These are phyloP conservation scores for Xestia c-nigrum DNA, from an alignment of 2,888 invertebrate species.

Conservation along the genomic window DNA sequence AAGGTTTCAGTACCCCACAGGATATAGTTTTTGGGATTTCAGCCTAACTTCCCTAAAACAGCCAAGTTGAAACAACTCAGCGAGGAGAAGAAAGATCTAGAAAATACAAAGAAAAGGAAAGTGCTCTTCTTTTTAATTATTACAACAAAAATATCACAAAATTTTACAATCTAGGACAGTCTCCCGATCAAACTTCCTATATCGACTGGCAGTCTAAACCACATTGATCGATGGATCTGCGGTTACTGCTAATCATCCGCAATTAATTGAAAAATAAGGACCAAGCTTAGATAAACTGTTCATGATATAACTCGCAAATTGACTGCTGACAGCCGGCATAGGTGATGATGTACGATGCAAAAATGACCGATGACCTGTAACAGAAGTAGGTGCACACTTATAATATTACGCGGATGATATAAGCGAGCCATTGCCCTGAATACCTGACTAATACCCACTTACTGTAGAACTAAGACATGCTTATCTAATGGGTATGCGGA, in stretches of 20 bases:
- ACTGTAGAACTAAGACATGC: constrained; percentile 38
- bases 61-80: not conserved
- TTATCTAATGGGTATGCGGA: constrained; percentile 52
- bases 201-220: constrained; percentile 4
- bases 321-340: constrained; percentile 66
- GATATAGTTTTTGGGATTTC: not conserved
- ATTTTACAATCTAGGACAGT: constrained; percentile 8
- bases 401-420: constrained; percentile 72
- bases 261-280: constrained; percentile 59
- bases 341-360: constrained; percentile 66
- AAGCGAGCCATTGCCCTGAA: constrained; percentile 77
- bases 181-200: constrained; percentile 24
- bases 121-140: not conserved
- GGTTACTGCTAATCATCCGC: constrained; percentile 7
- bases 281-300: constrained; percentile 42
- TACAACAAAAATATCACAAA: not conserved
- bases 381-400: constrained; percentile 57
- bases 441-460: constrained; percentile 69
- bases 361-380: constrained; percentile 68
- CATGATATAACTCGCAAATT: constrained; percentile 71
- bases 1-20: not conserved
- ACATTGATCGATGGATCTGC: constrained; percentile 42
- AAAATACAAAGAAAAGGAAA: not conserved
- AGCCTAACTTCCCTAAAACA: not conserved
- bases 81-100: not conserved